Evolutionary conservation across 2,113 vertebrate species (phyloP).

Genomic region (Apaloderma vittatum): DNA sequence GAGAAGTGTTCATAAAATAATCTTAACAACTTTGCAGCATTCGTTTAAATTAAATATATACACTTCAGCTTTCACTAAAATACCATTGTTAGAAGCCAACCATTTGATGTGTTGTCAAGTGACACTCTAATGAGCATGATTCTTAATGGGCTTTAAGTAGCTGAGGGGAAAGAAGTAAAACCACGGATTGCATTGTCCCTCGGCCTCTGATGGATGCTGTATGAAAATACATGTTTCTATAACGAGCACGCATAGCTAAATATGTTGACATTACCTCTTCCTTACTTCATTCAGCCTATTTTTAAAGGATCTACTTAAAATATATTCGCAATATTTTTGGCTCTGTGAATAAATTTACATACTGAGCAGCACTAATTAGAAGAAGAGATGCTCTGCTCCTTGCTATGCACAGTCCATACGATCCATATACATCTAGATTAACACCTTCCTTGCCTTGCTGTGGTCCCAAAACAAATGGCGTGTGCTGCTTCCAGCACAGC

Average conservation of each 20-base stretch:
- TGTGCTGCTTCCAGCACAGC: neutral
- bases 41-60: conserved; percentile 44
- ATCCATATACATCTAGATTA: neutral
- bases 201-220: neutral
- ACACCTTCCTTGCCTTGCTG: neutral
- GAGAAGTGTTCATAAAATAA: conserved; percentile 19
- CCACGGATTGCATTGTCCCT: neutral
- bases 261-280: neutral
- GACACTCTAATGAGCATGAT: neutral
- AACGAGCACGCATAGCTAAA: neutral
- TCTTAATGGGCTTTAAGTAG: conserved; percentile 18
- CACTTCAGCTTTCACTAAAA: conserved; percentile 21
- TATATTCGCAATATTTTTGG: neutral
- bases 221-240: neutral
- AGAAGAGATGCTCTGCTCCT: neutral
- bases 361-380: neutral
- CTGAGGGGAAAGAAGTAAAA: conserved; percentile 6
- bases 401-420: neutral
- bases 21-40: neutral
- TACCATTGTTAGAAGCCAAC: neutral
- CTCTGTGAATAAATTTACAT: neutral
- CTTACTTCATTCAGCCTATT: neutral
- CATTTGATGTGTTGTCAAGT: conserved; percentile 13
- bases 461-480: neutral
- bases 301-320: neutral